Base-by-base conservation (phyloP, 2,113 vertebrate species). In the Psittacus erithacus region DNA sequence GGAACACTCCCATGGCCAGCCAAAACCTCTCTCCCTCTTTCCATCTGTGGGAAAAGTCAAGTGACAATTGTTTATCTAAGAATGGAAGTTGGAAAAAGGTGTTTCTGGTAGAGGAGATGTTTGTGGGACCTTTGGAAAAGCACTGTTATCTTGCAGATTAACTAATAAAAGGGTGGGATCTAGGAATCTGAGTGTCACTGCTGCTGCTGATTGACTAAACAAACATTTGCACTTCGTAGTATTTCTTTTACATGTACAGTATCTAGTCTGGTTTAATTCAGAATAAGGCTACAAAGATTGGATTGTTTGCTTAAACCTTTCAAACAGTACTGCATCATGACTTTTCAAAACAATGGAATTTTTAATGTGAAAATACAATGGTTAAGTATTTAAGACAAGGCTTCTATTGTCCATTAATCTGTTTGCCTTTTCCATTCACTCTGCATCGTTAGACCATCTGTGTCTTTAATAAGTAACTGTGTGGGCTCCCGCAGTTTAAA, bases 381-480 rank as follows among this genome's bases (percentile, higher is more conserved):
- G 25, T 79, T 69, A 90, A 84, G 22, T 69, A 44, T 89, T 88
- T 88, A 82, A 85, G 44, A 86, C 88, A 90, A 88, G 44, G 47
- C 69, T 92, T 79, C 70, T 49, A 65, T 91, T 93, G 87, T 93
- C 86, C 0, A 0, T 92, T 88, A 79, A 49, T 88, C 73, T 93
- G 27, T 67, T 6, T 83, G 76, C 41, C 86, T 92, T 57, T 88
- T 79, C 85, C 25, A 9, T 80, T 94, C 78, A 50, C 44, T 71
- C 24, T 68, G 64, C 69, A 47, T 94, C 4, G 0, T 86, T 92
- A 84, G 55, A 82, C 69, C 88, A 91, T 90, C 93, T 95, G 60
- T 93, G 84, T 57, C 90, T 90, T 88, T 97, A 95, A 93, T 95
- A 86, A 92, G 92, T 96, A 88, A 92, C 96, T 96, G 18, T 81